Percentiles rank a stretch among this genome's conserved stretches.
Evolutionary conservation across 2,113 vertebrate genomes (phyloP).

Genomic region (Phaetusa simplex): DNA sequence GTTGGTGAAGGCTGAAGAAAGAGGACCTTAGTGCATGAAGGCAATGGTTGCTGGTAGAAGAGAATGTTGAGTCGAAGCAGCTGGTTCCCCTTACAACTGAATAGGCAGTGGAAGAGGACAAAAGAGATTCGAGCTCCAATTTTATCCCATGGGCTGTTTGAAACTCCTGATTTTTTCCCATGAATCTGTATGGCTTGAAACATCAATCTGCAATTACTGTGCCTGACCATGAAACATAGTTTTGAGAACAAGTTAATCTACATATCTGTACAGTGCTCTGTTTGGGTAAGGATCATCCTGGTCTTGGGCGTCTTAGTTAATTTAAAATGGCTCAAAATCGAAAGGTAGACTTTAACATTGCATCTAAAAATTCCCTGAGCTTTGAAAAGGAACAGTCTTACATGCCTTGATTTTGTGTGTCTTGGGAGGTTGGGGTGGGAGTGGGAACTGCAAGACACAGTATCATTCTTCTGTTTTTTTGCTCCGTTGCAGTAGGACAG

Average conservation of each 20-base stretch:
- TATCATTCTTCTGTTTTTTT: not conserved
- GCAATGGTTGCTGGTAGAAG: not conserved
- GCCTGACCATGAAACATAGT: not conserved
- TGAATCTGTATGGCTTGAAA: not conserved
- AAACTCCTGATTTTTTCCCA: not conserved
- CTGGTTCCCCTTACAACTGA: not conserved
- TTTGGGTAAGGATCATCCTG: not conserved
- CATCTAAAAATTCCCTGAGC: not conserved
- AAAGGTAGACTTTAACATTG: not conserved
- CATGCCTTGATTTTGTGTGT: not conserved
- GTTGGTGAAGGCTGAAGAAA: not conserved
- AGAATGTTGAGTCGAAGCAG: not conserved
- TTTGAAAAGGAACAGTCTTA: not conserved
- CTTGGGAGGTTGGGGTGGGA: not conserved
- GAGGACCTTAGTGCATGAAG: not conserved
- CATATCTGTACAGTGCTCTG: not conserved
- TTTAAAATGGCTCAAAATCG: not conserved
- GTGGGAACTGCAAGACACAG: not conserved
- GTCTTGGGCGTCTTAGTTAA: not conserved
- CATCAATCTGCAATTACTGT: not conserved
- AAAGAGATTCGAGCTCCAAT: fast-evolving
- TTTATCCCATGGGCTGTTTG: not conserved
- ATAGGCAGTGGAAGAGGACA: not conserved
- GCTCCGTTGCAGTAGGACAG: not conserved
- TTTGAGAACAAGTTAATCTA: not conserved